Conservation (phyloP, 2,888 invertebrate species). For the Protodeltote pygarga region DNA sequence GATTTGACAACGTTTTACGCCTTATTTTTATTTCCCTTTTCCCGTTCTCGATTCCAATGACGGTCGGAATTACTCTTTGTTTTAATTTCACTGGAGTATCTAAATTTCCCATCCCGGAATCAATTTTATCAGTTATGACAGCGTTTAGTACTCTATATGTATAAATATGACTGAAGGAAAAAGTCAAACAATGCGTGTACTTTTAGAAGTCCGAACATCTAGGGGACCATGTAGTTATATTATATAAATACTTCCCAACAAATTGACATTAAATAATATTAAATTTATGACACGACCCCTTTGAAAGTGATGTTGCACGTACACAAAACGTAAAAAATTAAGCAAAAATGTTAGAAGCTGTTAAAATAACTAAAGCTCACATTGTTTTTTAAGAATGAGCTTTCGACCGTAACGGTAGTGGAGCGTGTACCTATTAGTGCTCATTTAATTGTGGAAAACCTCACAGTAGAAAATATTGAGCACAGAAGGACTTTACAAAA, state of each 20-base stretch:
- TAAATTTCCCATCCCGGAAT: constrained; percentile 29
- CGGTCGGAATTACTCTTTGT: constrained; percentile 44
- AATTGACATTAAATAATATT: constrained; percentile 32
- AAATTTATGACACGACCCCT: constrained; percentile 20
- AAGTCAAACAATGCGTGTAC: constrained; percentile 40
- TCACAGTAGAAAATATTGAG: not conserved
- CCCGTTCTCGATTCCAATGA: constrained; percentile 38
- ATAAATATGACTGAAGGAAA: constrained; percentile 28
- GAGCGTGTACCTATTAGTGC: not conserved
- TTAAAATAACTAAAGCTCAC: no score
- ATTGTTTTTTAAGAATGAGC: constrained; percentile 2
- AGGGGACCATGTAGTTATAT: constrained; percentile 26
- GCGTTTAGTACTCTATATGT: constrained; percentile 19
- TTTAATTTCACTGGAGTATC: constrained; percentile 40
- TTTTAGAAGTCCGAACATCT: constrained; percentile 29
- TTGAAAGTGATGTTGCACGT: constrained; percentile 16
- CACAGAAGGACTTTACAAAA: not conserved
- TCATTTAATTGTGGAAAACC: constrained; percentile 3
- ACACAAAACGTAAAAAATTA: constrained; percentile 13
- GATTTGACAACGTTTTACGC: constrained; percentile 55
- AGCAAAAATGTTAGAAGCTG: not conserved
- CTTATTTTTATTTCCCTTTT: constrained; percentile 50
- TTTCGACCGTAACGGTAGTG: not conserved
- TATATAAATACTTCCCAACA: constrained; percentile 22
- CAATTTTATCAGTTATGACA: constrained; percentile 33